Evolutionary conservation across 2,888 invertebrate species (phyloP), one percentile per base, ranked within the genome.

Genomic region (Nomada lathburiana): DNA sequence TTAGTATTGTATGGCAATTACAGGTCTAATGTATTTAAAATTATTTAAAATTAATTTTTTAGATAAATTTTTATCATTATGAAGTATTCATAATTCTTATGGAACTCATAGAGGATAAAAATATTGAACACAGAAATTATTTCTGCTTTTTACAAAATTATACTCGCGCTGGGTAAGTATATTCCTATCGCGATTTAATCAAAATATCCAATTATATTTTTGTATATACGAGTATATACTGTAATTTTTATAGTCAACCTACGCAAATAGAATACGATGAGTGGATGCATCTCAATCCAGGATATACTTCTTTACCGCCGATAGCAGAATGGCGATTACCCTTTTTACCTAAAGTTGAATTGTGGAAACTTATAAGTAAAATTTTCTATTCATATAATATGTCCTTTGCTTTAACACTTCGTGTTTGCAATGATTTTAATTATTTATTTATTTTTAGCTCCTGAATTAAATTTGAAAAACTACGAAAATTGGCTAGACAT

Each of bases 11-110:
- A 53, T 3, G n/a, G 53, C 16, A 23, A 11, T 68, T 53, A 55
- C 42, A 50, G 2, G 50, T 42, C 2, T 42, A 67, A 62, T 60
- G 23, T 47, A 5, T 60, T 60, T 44, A 44, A 20, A 26, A 73
- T 18, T 42, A 11, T 57, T 57, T 3, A 18, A 52, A 20, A 74
- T 36, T 69, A n/a, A 36, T 36, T 36, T 78, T 63, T 87, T 20
- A 94, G 94, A 91, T 95, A 0, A 95, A 95, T 89, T 94, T 94
- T 82, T 95, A 95, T 88, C 92, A 95, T 83, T 95, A 95, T 80
- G 95, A 95, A 92, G 94, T 95, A 5, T 95, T 94, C 83, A 88
- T 94, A 36, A 94, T 94, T 23, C 93, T 95, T 60, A 89, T 94
- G 78, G 92, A 94, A 64, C 90, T 94, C 16, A 76, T 93, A 50